phyloP scores from a whole-genome alignment of 2,888 invertebrate species.

The Choreutis nemorana region DNA sequence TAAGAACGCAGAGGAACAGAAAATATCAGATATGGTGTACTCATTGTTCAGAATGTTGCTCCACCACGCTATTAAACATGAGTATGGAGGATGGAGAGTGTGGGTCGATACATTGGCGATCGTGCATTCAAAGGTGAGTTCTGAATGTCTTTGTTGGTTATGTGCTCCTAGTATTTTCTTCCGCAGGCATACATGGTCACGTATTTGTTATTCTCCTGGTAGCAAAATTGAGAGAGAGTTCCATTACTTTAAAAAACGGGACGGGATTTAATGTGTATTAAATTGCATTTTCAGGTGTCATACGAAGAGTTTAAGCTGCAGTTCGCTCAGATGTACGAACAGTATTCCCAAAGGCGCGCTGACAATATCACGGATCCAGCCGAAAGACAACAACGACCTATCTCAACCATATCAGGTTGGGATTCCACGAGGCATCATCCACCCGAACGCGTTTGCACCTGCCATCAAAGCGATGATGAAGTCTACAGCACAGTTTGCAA shows the following conservation, averaged over 20 bases:
- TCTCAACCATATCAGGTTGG: constrained; percentile 96
- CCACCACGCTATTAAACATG: constrained; percentile 98
- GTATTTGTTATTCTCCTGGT: too few species aligned
- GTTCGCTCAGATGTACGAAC: constrained; percentile 97
- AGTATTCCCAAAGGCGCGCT: constrained; percentile 91
- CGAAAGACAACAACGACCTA: constrained; percentile 90
- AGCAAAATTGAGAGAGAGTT: not conserved
- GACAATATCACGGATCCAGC: constrained; percentile 96
- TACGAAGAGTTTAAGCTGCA: constrained; percentile 98
- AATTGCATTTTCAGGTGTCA: constrained; percentile 73
- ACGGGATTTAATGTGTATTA: too few species aligned
- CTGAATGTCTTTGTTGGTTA: constrained; percentile 3
- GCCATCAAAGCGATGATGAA: constrained; percentile 22
- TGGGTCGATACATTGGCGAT: constrained; percentile 99
- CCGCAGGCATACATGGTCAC: too few species aligned
- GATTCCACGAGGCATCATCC: constrained; percentile 58
- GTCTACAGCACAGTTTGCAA: constrained; percentile 73
- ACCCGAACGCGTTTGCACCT: constrained; percentile 26
- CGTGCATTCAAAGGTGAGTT: constrained; percentile 93
- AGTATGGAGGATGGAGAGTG: constrained; percentile 99
- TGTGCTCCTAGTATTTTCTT: too few species aligned
- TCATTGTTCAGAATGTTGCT: constrained; percentile 96
- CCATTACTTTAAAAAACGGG: not conserved
- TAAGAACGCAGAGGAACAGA: constrained; percentile 92
- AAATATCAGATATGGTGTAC: constrained; percentile 98